Conservation (phyloP, 1,140 invertebrate genomes). For the Drosophila funebris region DNA sequence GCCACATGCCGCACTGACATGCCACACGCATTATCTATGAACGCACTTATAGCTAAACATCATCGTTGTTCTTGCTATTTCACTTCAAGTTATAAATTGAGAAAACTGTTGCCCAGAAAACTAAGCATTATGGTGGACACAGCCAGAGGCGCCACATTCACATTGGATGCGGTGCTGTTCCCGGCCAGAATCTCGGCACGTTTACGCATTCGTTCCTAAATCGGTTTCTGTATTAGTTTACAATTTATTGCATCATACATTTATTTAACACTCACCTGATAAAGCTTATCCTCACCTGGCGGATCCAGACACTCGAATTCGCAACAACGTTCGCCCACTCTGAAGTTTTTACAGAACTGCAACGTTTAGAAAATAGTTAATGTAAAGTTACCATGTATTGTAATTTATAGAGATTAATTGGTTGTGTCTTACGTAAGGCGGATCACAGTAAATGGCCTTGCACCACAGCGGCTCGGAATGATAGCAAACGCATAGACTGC, state of each 20-base stretch:
- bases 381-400: too few relatives aligned
- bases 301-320: constrained; percentile 91
- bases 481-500: constrained; percentile 93
- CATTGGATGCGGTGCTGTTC: constrained; percentile 84
- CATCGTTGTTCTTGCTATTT: constrained; percentile 39
- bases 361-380: background rate
- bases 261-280: constrained; percentile 76
- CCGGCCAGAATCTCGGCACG: constrained; percentile 85
- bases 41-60: background rate
- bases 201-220: constrained; percentile 85
- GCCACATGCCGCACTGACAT: too few relatives aligned
- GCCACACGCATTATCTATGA: background rate
- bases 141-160: constrained; percentile 64
- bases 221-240: too few relatives aligned
- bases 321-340: constrained; percentile 90
- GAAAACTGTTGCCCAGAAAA: constrained; percentile 69
- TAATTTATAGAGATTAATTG: background rate
- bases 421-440: constrained; percentile 88
- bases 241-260: too few relatives aligned
- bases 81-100: constrained; percentile 80
- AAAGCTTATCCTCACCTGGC: constrained; percentile 86
- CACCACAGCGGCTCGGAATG: constrained; percentile 93
- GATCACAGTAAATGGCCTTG: constrained; percentile 92
- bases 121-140: constrained; percentile 80
- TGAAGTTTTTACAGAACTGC: constrained; percentile 90